A percentile compares a stretch with the other conserved stretches of the same genome.
Evolutionary conservation across 2,888 invertebrate genomes (phyloP).

Genomic region (Anorthoa munda): DNA sequence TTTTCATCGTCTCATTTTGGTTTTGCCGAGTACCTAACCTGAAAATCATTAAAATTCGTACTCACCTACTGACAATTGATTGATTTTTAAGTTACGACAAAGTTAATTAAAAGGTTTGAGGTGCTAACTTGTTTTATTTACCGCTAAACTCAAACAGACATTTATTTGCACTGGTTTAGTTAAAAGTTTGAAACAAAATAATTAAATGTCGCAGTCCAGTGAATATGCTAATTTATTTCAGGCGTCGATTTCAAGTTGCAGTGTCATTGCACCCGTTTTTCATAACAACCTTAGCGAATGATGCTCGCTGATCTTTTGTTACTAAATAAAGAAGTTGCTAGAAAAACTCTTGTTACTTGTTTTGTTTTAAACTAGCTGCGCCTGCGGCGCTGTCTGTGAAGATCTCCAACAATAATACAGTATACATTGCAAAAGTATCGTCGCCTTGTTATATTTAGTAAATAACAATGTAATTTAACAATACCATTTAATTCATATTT

Average conservation of each 20-base stretch:
- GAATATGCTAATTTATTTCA: constrained; percentile 60
- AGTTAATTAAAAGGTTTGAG: constrained; percentile 11
- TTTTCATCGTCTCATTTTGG: too few species aligned
- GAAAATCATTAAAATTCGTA: background rate
- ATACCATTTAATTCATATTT: too few species aligned
- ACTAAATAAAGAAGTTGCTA: constrained; percentile 46
- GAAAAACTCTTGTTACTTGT: constrained; percentile 34
- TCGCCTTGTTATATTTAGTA: too few species aligned
- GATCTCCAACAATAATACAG: background rate
- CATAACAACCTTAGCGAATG: constrained; percentile 44
- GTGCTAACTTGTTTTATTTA: constrained; percentile 11
- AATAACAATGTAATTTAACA: too few species aligned
- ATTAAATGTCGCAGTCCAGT: constrained; percentile 57
- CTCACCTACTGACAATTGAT: background rate
- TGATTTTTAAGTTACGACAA: background rate
- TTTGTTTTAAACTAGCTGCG: constrained; percentile 22
- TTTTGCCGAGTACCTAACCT: background rate
- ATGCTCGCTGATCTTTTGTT: constrained; percentile 50
- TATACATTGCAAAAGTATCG: background rate
- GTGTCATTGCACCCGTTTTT: constrained; percentile 61
- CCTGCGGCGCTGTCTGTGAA: background rate
- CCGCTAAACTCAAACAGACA: constrained; percentile 6
- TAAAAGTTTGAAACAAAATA: constrained; percentile 30
- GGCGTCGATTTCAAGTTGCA: constrained; percentile 61
- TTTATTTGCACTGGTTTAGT: constrained; percentile 12